Percentiles rank a stretch among this genome's conserved stretches.
Evolutionary conservation across 2,888 invertebrate species (phyloP).

Genomic region (Enoplolaimus lenunculus): DNA sequence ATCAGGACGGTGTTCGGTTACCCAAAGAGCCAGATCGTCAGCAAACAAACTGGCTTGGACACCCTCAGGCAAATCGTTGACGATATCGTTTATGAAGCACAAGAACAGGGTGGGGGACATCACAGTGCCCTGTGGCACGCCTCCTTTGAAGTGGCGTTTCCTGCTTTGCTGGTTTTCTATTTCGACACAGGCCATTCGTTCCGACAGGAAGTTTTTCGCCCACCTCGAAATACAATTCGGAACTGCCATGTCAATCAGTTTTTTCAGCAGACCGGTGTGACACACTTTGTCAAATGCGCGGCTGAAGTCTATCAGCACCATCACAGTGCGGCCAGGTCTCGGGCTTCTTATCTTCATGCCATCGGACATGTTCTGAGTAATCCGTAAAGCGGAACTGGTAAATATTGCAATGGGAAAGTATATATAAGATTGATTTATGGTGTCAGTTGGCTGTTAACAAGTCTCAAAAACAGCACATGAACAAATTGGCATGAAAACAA

Average conservation of each 20-base stretch:
- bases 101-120: neutral
- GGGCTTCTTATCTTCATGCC: constrained; percentile 69
- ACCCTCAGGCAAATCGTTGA: neutral
- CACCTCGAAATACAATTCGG: neutral
- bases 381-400: constrained; percentile 96
- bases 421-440: too few species aligned
- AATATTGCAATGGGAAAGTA: too few species aligned
- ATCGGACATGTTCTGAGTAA: constrained; percentile 83
- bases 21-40: neutral
- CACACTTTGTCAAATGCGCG: neutral
- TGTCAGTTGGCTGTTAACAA: too few species aligned
- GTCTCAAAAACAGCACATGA: too few species aligned
- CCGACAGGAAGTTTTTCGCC: neutral
- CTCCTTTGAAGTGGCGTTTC: neutral
- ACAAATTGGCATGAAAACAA: too few species aligned
- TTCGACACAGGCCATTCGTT: neutral
- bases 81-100: neutral
- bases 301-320: neutral
- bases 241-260: neutral
- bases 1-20: neutral
- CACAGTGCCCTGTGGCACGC: neutral
- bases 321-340: constrained; percentile 72
- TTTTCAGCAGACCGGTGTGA: neutral
- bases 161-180: neutral
- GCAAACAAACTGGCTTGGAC: neutral